Percentiles rank a stretch among this genome's conserved stretches.
These are phyloP conservation scores for Kryptopterus vitreolus DNA, from an alignment of 2,797 vertebrate genomes.

Conservation along the genomic window DNA sequence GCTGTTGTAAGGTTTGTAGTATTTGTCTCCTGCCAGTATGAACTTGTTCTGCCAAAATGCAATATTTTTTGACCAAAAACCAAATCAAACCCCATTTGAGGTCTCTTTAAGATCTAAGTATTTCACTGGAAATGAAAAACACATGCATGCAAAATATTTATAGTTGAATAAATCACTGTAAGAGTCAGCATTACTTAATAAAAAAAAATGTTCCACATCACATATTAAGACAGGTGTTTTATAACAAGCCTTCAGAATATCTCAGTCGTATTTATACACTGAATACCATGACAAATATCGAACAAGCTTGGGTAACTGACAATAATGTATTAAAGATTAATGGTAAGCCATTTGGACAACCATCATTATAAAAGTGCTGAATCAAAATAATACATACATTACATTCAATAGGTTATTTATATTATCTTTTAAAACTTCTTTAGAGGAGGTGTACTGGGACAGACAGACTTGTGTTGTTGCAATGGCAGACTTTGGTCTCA, in stretches of 20 bases:
- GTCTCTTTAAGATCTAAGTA: slow-evolving; percentile 14
- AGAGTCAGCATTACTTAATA: slow-evolving; percentile 8
- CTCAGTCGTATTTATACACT: not conserved
- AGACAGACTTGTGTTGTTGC: too few species aligned
- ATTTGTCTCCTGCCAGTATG: slow-evolving; percentile 39
- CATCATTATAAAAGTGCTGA: not conserved
- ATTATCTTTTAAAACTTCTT: too few species aligned
- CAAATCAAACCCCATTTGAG: slow-evolving; percentile 43
- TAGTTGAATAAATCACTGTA: slow-evolving; percentile 7
- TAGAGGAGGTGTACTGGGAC: too few species aligned
- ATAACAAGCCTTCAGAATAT: slow-evolving; percentile 14
- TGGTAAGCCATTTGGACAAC: not conserved
- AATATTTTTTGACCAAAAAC: slow-evolving; percentile 14
- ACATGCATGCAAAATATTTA: slow-evolving; percentile 18
- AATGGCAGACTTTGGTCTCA: not conserved
- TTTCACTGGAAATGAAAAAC: slow-evolving; percentile 29
- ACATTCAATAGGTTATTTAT: too few species aligned
- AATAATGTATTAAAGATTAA: slow-evolving; percentile 16
- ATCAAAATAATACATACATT: too few species aligned
- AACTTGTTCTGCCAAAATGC: slow-evolving; percentile 26
- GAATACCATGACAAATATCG: not conserved
- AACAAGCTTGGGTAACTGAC: not conserved
- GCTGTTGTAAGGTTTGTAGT: slow-evolving; percentile 15
- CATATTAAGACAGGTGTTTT: slow-evolving; percentile 26
- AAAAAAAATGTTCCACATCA: not conserved